A percentile compares a stretch with the other conserved stretches of the same genome.
Evolutionary conservation across 2,888 invertebrate genomes (phyloP).

Genomic region (Pammene fasciana): DNA sequence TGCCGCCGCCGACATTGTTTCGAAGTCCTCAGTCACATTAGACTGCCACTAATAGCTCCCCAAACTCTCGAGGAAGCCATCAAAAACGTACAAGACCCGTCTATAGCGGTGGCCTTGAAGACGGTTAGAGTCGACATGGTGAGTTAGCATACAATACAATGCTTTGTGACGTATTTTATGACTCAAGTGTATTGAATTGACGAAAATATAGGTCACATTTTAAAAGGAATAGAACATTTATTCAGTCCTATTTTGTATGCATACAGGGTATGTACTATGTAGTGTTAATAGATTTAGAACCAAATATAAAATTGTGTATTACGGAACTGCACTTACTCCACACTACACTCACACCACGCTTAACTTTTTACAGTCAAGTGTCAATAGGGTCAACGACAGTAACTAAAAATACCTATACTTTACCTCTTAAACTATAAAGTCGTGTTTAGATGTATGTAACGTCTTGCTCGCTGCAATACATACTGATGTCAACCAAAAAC

Average conservation of each 20-base stretch:
- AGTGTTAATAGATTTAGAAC: too few relatives aligned
- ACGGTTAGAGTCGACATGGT: constrained; percentile 91
- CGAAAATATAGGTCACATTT: constrained; percentile 9
- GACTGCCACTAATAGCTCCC: constrained; percentile 92
- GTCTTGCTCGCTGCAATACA: too few relatives aligned
- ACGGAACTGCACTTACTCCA: too few relatives aligned
- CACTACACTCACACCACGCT: too few relatives aligned
- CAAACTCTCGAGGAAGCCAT: constrained; percentile 90
- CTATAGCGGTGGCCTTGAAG: constrained; percentile 90
- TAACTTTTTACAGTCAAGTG: too few relatives aligned
- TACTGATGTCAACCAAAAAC: too few relatives aligned
- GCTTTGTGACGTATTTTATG: constrained; percentile 10
- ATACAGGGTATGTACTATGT: neutral
- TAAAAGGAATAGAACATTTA: constrained; percentile 19
- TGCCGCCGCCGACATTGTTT: constrained; percentile 92
- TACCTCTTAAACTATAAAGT: too few relatives aligned
- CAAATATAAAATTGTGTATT: too few relatives aligned
- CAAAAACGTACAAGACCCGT: constrained; percentile 90
- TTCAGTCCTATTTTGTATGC: neutral
- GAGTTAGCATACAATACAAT: constrained; percentile 44
- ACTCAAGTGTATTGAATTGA: constrained; percentile 9
- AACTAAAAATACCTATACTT: too few relatives aligned
- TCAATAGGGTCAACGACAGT: too few relatives aligned
- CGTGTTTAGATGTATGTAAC: too few relatives aligned
- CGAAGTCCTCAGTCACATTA: constrained; percentile 91